Percentiles rank a stretch among this genome's conserved stretches.
phyloP scores from a whole-genome alignment of 2,797 vertebrate genomes.

The Ptychadena robeensis region DNA sequence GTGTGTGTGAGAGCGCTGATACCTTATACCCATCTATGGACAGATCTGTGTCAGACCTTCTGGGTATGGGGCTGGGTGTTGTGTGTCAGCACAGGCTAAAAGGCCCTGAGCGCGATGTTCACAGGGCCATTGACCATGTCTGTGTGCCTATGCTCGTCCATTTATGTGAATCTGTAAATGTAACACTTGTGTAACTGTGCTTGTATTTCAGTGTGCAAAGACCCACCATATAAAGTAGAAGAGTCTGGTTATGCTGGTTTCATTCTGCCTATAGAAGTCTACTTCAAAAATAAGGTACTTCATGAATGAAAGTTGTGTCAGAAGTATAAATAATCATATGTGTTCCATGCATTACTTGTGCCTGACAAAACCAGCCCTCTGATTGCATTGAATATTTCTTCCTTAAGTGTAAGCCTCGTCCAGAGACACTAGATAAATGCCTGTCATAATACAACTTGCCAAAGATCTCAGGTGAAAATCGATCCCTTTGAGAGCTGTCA shows the following conservation, averaged over 20 bases:
- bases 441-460: no score
- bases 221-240: constrained; percentile 98
- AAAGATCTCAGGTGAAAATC: no score
- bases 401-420: background rate
- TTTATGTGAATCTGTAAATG: background rate
- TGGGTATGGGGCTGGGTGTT: background rate
- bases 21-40: background rate
- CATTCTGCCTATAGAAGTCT: constrained; percentile 97
- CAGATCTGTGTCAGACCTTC: background rate
- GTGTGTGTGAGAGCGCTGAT: background rate
- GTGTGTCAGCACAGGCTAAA: background rate
- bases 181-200: background rate
- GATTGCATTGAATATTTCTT: background rate
- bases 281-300: constrained; percentile 98
- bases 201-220: constrained; percentile 90
- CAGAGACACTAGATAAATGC: no score
- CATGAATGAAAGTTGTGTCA: background rate
- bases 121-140: background rate
- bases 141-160: background rate
- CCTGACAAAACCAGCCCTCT: background rate
- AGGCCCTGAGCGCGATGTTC: background rate
- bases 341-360: no score
- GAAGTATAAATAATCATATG: background rate
- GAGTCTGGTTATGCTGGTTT: constrained; percentile 98
- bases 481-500: no score